A percentile compares a stretch with the other conserved stretches of the same genome.
phyloP scores from a whole-genome alignment of 1,140 invertebrate species.

The Sesamia nonagrioides region DNA sequence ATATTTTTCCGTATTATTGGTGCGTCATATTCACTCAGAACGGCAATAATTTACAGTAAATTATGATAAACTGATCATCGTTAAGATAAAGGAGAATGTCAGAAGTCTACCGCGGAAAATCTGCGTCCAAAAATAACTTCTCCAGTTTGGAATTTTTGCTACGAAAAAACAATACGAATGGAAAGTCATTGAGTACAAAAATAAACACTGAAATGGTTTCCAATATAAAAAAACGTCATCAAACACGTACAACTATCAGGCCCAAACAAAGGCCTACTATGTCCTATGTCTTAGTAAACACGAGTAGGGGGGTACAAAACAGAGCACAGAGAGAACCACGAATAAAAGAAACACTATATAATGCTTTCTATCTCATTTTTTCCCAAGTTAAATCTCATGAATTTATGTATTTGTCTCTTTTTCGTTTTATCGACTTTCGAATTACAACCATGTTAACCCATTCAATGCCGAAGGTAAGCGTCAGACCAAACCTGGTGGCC shows the following conservation, averaged over 20 bases:
- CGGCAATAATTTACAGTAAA: constrained; percentile 19
- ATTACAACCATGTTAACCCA: too few relatives aligned
- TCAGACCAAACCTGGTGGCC: too few relatives aligned
- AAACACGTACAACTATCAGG: neutral
- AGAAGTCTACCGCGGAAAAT: constrained; percentile 1
- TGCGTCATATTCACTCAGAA: constrained; percentile 10
- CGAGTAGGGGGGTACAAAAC: too few relatives aligned
- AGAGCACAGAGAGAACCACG: too few relatives aligned
- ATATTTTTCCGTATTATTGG: constrained; percentile 41
- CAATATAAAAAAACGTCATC: neutral
- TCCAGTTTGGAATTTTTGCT: neutral
- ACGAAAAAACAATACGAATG: neutral
- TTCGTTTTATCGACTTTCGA: too few relatives aligned
- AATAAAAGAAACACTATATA: too few relatives aligned
- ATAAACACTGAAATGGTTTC: neutral
- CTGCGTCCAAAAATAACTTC: neutral
- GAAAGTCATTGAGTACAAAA: neutral
- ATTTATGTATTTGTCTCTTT: too few relatives aligned
- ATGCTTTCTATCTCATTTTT: too few relatives aligned
- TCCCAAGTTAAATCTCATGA: too few relatives aligned
- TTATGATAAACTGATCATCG: constrained; percentile 24
- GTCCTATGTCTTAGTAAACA: too few relatives aligned
- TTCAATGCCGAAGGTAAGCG: too few relatives aligned
- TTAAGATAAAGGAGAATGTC: constrained; percentile 42
- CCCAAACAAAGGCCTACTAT: too few relatives aligned